phyloP scores from a whole-genome alignment of 2,888 invertebrate genomes.

The Hypena proboscidalis region DNA sequence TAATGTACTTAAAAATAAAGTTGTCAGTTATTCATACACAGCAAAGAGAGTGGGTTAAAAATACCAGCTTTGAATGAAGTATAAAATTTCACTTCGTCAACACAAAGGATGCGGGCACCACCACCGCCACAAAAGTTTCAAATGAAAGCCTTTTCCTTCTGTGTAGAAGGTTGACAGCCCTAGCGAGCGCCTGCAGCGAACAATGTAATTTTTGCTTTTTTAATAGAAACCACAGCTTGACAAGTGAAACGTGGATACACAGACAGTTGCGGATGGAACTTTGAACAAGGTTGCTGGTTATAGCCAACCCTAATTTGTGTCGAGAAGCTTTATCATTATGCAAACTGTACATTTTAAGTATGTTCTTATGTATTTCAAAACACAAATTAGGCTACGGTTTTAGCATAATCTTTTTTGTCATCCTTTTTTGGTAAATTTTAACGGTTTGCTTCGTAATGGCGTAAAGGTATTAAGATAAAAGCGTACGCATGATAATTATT shows the following conservation, averaged over 20 bases:
- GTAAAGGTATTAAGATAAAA: too few relatives aligned
- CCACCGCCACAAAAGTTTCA: conserved; percentile 53
- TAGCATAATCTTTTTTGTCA: too few relatives aligned
- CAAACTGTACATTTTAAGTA: conserved; percentile 26
- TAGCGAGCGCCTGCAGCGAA: conserved; percentile 47
- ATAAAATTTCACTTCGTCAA: conserved; percentile 52
- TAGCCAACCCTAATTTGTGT: conserved; percentile 44
- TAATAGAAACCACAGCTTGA: conserved; percentile 52
- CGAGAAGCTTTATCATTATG: conserved; percentile 24
- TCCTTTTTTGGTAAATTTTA: too few relatives aligned
- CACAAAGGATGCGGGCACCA: conserved; percentile 51
- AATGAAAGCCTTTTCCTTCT: conserved; percentile 49
- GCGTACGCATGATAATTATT: too few relatives aligned
- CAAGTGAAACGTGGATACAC: conserved; percentile 49
- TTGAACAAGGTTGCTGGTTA: conserved; percentile 41
- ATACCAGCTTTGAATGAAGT: conserved; percentile 49
- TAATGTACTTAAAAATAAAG: conserved; percentile 41
- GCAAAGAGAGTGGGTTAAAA: conserved; percentile 38
- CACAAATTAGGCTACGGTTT: too few relatives aligned
- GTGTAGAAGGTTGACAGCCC: conserved; percentile 51
- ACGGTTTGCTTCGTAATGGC: too few relatives aligned
- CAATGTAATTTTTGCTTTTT: conserved; percentile 60
- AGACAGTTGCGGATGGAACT: conserved; percentile 43
- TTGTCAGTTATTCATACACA: conserved; percentile 39
- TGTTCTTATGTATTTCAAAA: conserved; percentile 32